Percentiles rank a stretch among this genome's conserved stretches.
Evolutionary conservation across 1,140 invertebrate genomes (phyloP).

Genomic region (Lordiphosa clarofinis): DNA sequence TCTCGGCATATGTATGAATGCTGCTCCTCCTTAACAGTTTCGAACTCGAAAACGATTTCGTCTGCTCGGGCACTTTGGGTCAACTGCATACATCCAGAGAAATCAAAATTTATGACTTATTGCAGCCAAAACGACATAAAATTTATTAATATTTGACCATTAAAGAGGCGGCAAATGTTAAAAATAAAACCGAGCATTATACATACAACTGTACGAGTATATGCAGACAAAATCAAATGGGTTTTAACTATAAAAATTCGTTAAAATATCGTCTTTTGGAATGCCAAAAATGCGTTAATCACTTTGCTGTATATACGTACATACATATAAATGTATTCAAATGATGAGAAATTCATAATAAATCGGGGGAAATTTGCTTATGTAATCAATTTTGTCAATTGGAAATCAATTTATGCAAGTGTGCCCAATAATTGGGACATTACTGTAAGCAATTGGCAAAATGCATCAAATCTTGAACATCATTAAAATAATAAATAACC

Average conservation of each 20-base stretch:
- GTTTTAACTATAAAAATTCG: slow-evolving; percentile 44
- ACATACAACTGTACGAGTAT: neutral
- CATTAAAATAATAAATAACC: slow-evolving; percentile 10
- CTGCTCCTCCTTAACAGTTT: slow-evolving; percentile 55
- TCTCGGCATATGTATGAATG: slow-evolving; percentile 20
- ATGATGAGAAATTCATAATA: slow-evolving; percentile 46
- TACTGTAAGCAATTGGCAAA: slow-evolving; percentile 53
- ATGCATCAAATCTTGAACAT: slow-evolving; percentile 50
- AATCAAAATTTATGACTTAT: slow-evolving; percentile 71
- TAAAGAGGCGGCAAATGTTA: slow-evolving; percentile 56
- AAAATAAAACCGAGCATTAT: slow-evolving; percentile 48
- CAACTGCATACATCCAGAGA: slow-evolving; percentile 37
- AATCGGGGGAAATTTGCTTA: slow-evolving; percentile 41
- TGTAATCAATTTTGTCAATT: slow-evolving; percentile 50
- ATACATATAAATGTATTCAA: slow-evolving; percentile 16
- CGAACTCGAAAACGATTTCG: slow-evolving; percentile 47
- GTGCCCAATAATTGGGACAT: slow-evolving; percentile 10
- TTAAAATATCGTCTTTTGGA: slow-evolving; percentile 42
- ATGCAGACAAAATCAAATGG: slow-evolving; percentile 1
- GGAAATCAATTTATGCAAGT: slow-evolving; percentile 31
- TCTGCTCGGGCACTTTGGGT: slow-evolving; percentile 51
- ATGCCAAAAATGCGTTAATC: slow-evolving; percentile 64
- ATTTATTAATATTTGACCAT: slow-evolving; percentile 72
- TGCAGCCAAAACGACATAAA: slow-evolving; percentile 59
- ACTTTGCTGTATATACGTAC: slow-evolving; percentile 28